Base-by-base conservation (phyloP, 37 sponge, comb jelly and placozoan genomes). In the Ianthella basta region DNA sequence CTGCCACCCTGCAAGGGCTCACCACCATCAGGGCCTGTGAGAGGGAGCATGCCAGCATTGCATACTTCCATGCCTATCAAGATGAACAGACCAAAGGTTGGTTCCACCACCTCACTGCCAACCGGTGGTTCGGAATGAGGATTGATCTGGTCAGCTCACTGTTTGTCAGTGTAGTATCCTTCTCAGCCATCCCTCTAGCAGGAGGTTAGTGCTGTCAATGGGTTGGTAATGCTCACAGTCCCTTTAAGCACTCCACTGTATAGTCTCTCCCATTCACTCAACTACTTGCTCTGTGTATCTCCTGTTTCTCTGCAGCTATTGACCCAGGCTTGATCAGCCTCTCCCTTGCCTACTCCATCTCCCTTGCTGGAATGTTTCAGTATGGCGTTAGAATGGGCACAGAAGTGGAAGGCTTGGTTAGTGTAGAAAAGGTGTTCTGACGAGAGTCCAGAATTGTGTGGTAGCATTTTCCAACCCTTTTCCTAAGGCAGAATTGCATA, bases 391-490 rank as follows among this genome's bases (percentile, higher is more conserved):
- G 95, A 79, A 57, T 83, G 56, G 89, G 95, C 89, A 88, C 92
- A 34, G 95, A 95, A 65, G 90, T 95, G 54, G 95, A 95, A 63
- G 91, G 86, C 75, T 55, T 81, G 55, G 94, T 93, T 53, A 69
- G 91, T 60, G 50, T 44, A 44, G 50, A 44, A 8, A 8, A n/a
- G n/a, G n/a, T n/a, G n/a, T n/a, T n/a, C 50, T 44, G 50, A 44
- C 50, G 8, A 44, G 50, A 44, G 50, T 44, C 50, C 8, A 8
- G 3, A 8, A 44, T 8, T 10, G 50, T 44, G 50, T 44, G n/a
- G n/a, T n/a, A n/a, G 8, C 50, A 44, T 44, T 44, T 10, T 44
- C 50, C n/a, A n/a, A n/a, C n/a, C n/a, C n/a, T n/a, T n/a, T n/a
- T n/a, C n/a, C n/a, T n/a, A n/a, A n/a, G n/a, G n/a, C n/a, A n/a